Percentiles rank a stretch among this genome's conserved stretches.
Evolutionary conservation across 2,888 invertebrate genomes (phyloP).

Genomic region (Mayetiola destructor): DNA sequence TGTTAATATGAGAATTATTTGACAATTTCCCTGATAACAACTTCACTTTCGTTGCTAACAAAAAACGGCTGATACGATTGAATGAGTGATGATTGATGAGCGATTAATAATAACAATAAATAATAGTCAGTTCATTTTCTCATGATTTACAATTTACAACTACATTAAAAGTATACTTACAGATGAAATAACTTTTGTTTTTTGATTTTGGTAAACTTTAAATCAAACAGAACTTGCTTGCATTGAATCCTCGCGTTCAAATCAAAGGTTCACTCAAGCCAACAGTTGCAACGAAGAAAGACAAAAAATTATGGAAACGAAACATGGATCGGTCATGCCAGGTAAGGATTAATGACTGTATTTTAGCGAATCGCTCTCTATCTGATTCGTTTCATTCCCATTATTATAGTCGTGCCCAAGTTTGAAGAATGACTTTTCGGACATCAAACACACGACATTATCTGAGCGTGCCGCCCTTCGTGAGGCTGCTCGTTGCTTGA

Average conservation of each 20-base stretch:
- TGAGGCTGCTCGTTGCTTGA: conserved; percentile 78
- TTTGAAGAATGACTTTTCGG: conserved; percentile 79
- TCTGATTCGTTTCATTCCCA: too few species aligned
- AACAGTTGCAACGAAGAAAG: conserved; percentile 67
- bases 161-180: conserved; percentile 26
- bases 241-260: conserved; percentile 71
- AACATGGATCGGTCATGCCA: conserved; percentile 72
- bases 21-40: too few species aligned
- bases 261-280: conserved; percentile 67
- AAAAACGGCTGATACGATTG: too few species aligned
- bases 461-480: conserved; percentile 87
- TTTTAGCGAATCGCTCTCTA: background rate
- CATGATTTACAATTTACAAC: background rate
- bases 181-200: too few species aligned
- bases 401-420: conserved; percentile 47
- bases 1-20: too few species aligned
- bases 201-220: background rate
- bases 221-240: conserved; percentile 62
- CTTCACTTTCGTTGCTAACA: too few species aligned
- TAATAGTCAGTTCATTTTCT: background rate
- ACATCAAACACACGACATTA: conserved; percentile 92
- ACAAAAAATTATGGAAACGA: conserved; percentile 90
- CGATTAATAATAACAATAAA: too few species aligned
- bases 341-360: too few species aligned
- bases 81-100: too few species aligned